Percentiles rank a stretch among this genome's conserved stretches.
Evolutionary conservation across 2,888 invertebrate genomes (phyloP).

Genomic region (Acleris holmiana): DNA sequence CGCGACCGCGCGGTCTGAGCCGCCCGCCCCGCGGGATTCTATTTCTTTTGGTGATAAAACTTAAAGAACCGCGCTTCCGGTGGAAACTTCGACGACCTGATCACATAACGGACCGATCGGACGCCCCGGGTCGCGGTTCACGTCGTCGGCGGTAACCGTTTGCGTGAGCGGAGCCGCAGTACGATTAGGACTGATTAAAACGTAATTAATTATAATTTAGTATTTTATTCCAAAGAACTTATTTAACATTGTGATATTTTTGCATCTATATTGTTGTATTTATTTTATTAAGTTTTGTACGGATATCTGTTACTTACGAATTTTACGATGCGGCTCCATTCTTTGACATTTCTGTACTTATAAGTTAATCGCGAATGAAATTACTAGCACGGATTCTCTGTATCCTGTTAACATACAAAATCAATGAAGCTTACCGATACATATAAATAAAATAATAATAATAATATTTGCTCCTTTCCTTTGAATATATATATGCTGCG

Average conservation of each 20-base stretch:
- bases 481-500: constrained; percentile 15
- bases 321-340: constrained; percentile 3
- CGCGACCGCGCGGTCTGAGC: constrained; percentile 71
- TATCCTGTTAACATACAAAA: too few relatives aligned
- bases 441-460: too few relatives aligned
- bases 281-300: constrained; percentile 43
- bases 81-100: too few relatives aligned
- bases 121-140: constrained; percentile 5
- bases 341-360: constrained; percentile 1
- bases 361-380: background rate
- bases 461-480: constrained; percentile 23
- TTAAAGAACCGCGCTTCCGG: constrained; percentile 13
- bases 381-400: background rate
- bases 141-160: constrained; percentile 2
- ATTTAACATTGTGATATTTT: constrained; percentile 64
- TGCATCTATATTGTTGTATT: constrained; percentile 26
- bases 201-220: constrained; percentile 28
- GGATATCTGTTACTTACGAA: constrained; percentile 42
- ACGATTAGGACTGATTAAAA: constrained; percentile 34
- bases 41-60: constrained; percentile 24
- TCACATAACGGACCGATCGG: background rate
- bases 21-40: constrained; percentile 6
- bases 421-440: too few relatives aligned
- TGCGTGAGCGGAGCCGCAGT: constrained; percentile 13
- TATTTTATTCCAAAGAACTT: constrained; percentile 60